Evolutionary conservation across 2,888 invertebrate species (phyloP), one percentile per base, ranked within the genome.

Genomic region (Oeneis ivallda): DNA sequence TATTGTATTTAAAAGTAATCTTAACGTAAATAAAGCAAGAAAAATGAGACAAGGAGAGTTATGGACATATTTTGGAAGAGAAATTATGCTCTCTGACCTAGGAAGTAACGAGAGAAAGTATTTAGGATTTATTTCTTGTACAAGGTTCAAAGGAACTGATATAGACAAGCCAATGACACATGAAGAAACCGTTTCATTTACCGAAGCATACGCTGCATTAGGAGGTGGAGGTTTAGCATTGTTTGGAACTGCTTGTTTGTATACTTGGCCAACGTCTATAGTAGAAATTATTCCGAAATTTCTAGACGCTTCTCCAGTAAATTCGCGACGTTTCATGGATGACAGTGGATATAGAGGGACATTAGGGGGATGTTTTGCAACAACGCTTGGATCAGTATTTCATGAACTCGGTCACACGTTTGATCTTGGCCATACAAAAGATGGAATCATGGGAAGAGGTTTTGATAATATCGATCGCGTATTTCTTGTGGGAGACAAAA

Each of bases 351-450:
- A 97, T 84, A 94, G 98, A 68, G 95, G 96, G 45, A 97, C 96
- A 0, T 93, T 95, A 75, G 97, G 97, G 68, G 97, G 96, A 41
- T 97, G 98, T 81, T 97, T 96, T 85, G 96, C 98, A 15, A 97
- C 98, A 7, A 97, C 97, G 17, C 87, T 99, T 49, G 98, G 98
- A 15, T 96, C 98, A 15, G 96, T 97, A 9, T 95, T 98, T 49
- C 99, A 99, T 84, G 99, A 99, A 92, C 92, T 99, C 56, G 97
- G 97, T 15, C 99, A 99, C 82, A 97, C 97, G 0, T 98, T 99
- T 84, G 98, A 98, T 86, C 93, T 99, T 65, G 98, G 98, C 0
- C 98, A 99, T 82, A 96, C 97, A 0, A 93, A 94, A 74, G 94
- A 95, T 73, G 98, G 98, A 17, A 96, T 99, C 66, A 99, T 99